phyloP scores from a whole-genome alignment of 2,888 invertebrate genomes.

The Agrenia bidenticulata region DNA sequence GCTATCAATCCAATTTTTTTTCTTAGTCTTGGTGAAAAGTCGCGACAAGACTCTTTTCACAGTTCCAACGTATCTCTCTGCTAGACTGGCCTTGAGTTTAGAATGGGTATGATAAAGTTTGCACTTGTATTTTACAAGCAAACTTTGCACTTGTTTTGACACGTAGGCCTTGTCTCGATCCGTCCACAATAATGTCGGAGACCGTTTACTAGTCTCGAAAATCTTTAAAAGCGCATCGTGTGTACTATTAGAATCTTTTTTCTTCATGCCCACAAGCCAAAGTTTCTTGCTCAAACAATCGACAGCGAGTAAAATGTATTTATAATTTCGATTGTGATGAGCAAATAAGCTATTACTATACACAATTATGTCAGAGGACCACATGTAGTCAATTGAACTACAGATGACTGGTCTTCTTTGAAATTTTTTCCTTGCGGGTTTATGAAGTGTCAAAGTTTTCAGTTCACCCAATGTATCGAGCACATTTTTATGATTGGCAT shows the following conservation, averaged over 20 bases:
- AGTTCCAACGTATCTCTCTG: background rate
- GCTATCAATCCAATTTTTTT: background rate
- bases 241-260: too few relatives aligned
- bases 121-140: background rate
- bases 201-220: background rate
- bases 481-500: background rate
- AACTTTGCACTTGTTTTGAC: background rate
- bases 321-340: background rate
- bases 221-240: background rate
- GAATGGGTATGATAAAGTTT: background rate
- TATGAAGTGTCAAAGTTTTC: slow-evolving; percentile 8
- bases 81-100: background rate
- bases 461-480: background rate
- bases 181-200: background rate
- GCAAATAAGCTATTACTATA: background rate
- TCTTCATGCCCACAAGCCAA: background rate
- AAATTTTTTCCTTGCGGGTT: background rate
- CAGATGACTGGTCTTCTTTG: background rate
- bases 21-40: background rate
- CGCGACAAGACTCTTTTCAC: background rate
- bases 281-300: slow-evolving; percentile 1
- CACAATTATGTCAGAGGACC: background rate
- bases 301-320: background rate
- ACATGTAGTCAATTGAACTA: background rate
- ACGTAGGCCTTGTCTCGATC: background rate